Base-by-base conservation (phyloP, 2,888 invertebrate genomes). In the Melinaea marsaeus region DNA sequence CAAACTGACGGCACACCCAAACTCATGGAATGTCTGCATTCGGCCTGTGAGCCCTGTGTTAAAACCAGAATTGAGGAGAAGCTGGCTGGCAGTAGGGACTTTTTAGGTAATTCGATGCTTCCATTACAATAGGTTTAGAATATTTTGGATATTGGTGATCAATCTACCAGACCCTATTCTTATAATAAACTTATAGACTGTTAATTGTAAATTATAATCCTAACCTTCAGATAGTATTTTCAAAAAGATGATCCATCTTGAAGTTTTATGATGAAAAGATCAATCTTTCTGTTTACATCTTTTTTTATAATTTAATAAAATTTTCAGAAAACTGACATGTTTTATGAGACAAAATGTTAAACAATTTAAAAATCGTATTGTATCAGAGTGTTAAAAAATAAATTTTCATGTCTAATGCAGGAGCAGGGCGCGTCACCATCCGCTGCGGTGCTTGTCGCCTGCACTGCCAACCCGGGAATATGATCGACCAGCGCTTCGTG, bases 1-100 rank as follows among this genome's bases (percentile, higher is more conserved):
- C 77, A 75, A 58, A 74, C 81, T n/a, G 87, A 87, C 2, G 90
- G 90, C 74, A 87, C 86, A 59, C 96, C 97, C 46, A 96, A 96
- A 88, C 91, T 97, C 66, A 90, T 98, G 78, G 96, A 96, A 85
- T 98, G 97, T 82, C 92, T 98, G 72, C 97, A 98, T 84, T 95
- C 96, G 60, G 94, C 95, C 65, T 98, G 97, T 83, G 92, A 93
- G 63, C 91, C 93, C 68, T 97, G 97, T 86, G 88, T 96, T 73
- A 92, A 92, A 71, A 92, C 93, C 64, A 95, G 95, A 84, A 85
- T 95, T 37, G 88, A 90, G 32, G 90, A 90, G 75, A 82, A 82
- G 55, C 83, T 84, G 55, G 78, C 83, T 48, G 76, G 74, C 71
- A 80, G 80, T 58, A 75, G 86, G 62, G 90, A 91, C 71, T 90